Percentiles rank a stretch among this genome's conserved stretches.
Conservation (phyloP, 2,888 invertebrate genomes). For the Tethea ocularis region DNA sequence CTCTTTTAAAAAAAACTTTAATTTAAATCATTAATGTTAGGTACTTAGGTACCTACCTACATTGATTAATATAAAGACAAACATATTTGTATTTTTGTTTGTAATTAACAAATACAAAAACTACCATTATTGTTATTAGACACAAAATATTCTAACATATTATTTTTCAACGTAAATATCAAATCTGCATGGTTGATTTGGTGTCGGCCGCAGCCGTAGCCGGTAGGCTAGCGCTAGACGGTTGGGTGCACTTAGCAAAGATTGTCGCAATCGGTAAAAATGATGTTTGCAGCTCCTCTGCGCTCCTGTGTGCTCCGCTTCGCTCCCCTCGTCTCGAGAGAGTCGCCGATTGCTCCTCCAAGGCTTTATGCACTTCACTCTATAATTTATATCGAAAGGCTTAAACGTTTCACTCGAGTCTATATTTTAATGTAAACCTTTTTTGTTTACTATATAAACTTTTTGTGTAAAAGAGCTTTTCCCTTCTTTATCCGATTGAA, state of each 20-base stretch:
- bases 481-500: no score
- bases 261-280: constrained; percentile 18
- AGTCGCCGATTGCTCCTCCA: constrained; percentile 7
- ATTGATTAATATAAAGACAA: no score
- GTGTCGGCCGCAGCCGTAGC: no score
- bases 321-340: not conserved
- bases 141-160: not conserved
- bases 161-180: not conserved
- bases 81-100: no score
- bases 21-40: no score
- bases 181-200: not conserved
- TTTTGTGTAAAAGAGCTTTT: no score
- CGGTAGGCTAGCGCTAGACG: not conserved
- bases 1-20: no score
- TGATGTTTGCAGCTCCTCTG: constrained; percentile 17
- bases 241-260: constrained; percentile 22
- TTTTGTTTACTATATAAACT: no score
- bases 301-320: constrained; percentile 11
- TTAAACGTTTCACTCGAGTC: no score
- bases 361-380: not conserved
- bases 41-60: no score
- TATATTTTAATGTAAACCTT: no score
- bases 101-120: no score
- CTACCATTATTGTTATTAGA: not conserved
- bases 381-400: not conserved